Evolutionary conservation across 2,113 vertebrate genomes (phyloP), one percentile per base, ranked within the genome.

Genomic region (Pelecanoides urinatrix): DNA sequence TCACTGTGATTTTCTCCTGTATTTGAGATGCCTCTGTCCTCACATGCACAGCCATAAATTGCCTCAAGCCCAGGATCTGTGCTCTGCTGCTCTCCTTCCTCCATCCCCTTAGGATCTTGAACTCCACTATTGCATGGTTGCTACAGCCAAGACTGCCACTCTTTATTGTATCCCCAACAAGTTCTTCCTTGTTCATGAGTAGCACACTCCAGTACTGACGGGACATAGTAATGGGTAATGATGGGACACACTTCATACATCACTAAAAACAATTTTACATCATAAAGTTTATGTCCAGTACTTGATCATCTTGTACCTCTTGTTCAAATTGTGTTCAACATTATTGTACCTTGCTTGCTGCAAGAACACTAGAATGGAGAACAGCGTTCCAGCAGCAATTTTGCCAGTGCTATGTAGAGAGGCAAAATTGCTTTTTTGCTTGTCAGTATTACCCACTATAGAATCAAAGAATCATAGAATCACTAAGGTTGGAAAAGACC

Each of bases 341-440:
- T 65, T 52, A 47, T 22, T 11, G 3, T 42, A 34, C 5, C 10
- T 42, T 91, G 7, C n/a, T 87, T 87, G 16, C 61, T 84, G 10
- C 0, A 0, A 76, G 36, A 21, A 61, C 12, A n/a, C 6, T 47
- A 40, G 59, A 92, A 44, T 25, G 9, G 34, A 30, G 38, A 86
- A 56, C 16, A 26, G 3, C 44, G 63, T 50, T 70, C 16, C 11
- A 32, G n/a, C 18, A 71, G 32, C 7, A 42, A 21, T 68, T 65
- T 74, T 87, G 11, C 6, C 36, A 70, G 26, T 50, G 20, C 16
- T 78, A 21, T 50, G 6, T 5, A 74, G 26, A 65, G 21, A 84
- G 8, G 7, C 11, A 42, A 59, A 75, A 47, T 15, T 1, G 0
- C 0, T 8, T 52, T 62, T 72, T 49, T 55, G 3, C 3, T 47